Evolutionary conservation across 1,140 invertebrate species (phyloP), one percentile per base, ranked within the genome.

Genomic region (Glossosoma conforme): DNA sequence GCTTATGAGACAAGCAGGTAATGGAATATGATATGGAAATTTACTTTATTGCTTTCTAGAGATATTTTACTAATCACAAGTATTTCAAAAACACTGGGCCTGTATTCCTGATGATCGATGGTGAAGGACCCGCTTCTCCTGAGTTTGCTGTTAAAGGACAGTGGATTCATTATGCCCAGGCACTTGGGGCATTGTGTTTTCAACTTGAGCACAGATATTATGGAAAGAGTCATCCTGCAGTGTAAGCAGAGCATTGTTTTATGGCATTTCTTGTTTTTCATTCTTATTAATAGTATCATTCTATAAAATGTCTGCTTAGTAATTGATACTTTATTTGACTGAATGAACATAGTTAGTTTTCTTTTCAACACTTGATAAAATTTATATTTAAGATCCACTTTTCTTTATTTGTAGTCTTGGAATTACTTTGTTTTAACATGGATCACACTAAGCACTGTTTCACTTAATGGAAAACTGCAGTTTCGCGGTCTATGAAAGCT

Each of bases 141-240:
- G 77, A 80, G 59, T 96, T 92, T 92, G 89, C 95, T 86, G 77
- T 81, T 0, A 76, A 85, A 63, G 92, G 91, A 11, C 70, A 83
- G 50, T 94, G 91, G 88, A 80, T 93, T 3, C 80, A 86, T 53
- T 91, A 89, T 76, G 91, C 89, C 0, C 77, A 85, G 61, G 70
- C 83, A 50, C 85, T 85, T 65, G 83, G 83, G 40, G 93, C 93
- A 0, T 67, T 93, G 2, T 89, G 87, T 53, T 86, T 97, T 30
- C 82, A 86, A 67, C 58, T 97, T 18, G 94, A 97, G 66, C 94
- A 98, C 74, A 79, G 93, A 44, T 97, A 80, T 70, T 97, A 97
- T 79, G 94, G 94, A 49, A 82, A 91, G 69, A 95, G 91, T 70
- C 87, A 85, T 62, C 94, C 94, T 3, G 92, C 89, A 10, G 50